A percentile compares a stretch with the other conserved stretches of the same genome.
phyloP scores from a whole-genome alignment of 2,113 vertebrate species.

The Tautogolabrus adspersus region DNA sequence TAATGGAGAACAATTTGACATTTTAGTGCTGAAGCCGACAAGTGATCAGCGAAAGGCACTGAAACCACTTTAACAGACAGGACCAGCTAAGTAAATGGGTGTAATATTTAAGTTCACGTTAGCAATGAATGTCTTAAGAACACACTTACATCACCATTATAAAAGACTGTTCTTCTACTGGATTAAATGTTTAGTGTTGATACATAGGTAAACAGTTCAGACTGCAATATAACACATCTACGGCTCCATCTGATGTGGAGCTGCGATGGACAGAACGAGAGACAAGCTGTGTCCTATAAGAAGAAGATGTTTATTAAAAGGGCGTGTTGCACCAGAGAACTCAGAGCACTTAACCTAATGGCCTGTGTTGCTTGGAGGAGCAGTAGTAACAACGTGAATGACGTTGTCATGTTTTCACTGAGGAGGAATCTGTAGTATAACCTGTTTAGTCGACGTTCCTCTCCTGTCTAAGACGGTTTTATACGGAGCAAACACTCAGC shows the following conservation, averaged over 20 bases:
- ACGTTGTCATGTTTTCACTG: conserved; percentile 14
- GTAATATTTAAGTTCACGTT: neutral
- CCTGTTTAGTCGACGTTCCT: conserved; percentile 1
- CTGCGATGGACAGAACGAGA: conserved; percentile 21
- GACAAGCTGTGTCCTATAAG: conserved; percentile 34
- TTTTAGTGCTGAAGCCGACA: conserved; percentile 22
- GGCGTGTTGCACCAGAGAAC: conserved; percentile 44
- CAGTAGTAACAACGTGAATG: conserved; percentile 21
- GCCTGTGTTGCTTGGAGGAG: conserved; percentile 41
- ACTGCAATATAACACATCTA: neutral
- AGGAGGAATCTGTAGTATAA: conserved; percentile 30
- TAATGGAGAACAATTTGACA: conserved; percentile 9
- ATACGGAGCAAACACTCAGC: conserved; percentile 23
- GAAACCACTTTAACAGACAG: neutral
- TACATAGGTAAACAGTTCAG: neutral
- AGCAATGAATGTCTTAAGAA: neutral
- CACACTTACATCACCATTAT: neutral
- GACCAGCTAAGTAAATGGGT: neutral
- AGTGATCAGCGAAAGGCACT: neutral
- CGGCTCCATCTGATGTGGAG: conserved; percentile 13
- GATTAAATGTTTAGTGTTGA: no score
- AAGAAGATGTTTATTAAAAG: conserved; percentile 64
- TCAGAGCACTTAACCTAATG: conserved; percentile 64
- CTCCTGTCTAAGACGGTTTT: conserved; percentile 51
- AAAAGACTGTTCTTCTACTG: neutral